Evolutionary conservation across 2,113 vertebrate species (phyloP).

Genomic region (Sitta europaea): DNA sequence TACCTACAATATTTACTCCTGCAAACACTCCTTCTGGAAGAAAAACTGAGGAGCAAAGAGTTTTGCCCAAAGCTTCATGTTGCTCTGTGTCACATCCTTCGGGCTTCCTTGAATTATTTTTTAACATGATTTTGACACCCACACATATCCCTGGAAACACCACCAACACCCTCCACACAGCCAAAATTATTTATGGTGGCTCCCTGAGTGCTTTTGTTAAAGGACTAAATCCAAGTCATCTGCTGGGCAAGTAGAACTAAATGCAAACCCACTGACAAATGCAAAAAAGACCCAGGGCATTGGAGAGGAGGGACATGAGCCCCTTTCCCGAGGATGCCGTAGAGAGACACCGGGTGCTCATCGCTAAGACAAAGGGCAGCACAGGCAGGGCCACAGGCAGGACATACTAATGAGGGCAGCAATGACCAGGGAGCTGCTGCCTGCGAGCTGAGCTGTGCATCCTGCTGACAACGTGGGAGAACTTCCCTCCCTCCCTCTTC

Average conservation of each 20-base stretch:
- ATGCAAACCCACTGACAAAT: neutral
- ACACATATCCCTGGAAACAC: too few relatives aligned
- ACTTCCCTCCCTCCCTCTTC: neutral
- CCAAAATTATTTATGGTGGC: neutral
- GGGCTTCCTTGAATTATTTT: neutral
- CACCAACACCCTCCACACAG: neutral
- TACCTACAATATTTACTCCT: neutral
- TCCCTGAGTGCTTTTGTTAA: fast-evolving
- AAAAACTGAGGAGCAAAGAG: neutral
- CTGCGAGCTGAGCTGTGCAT: neutral
- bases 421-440: neutral
- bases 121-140: neutral
- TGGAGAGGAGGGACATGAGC: neutral
- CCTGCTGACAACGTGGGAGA: fast-evolving
- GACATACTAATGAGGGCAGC: neutral
- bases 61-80: neutral
- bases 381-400: neutral
- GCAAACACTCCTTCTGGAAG: neutral
- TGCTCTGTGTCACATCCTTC: neutral
- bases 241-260: neutral
- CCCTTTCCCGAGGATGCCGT: neutral
- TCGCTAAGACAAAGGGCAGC: neutral
- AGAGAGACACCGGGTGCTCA: neutral
- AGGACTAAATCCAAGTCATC: neutral
- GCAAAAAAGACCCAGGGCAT: neutral